These are phyloP conservation scores for Crax fasciolata DNA, from an alignment of 2,797 vertebrate species.

Conservation along the genomic window DNA sequence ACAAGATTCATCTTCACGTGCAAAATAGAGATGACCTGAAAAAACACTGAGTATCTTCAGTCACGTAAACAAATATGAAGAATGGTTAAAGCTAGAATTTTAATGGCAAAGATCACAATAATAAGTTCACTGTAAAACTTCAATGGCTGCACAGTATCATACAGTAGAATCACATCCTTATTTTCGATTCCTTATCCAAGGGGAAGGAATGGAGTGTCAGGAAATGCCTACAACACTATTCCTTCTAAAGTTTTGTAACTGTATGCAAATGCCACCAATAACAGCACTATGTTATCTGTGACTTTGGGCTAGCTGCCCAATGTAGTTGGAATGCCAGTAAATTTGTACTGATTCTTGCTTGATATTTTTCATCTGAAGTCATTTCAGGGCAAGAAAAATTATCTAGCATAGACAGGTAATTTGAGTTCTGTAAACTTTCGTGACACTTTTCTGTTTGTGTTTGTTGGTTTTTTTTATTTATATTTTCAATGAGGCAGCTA, in stretches of 20 bases:
- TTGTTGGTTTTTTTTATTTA: not conserved
- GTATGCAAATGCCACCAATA: not conserved
- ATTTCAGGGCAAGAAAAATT: rapidly evolving
- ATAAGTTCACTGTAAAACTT: not conserved
- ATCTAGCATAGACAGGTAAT: rapidly evolving
- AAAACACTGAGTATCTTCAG: not conserved
- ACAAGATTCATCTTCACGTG: not conserved
- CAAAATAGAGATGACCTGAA: not conserved
- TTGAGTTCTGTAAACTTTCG: not conserved
- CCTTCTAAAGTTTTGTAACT: not conserved
- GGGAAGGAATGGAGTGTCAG: not conserved
- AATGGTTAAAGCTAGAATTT: not conserved
- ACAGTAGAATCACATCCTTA: not conserved
- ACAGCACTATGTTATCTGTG: not conserved
- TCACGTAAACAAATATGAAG: not conserved
- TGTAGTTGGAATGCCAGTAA: not conserved
- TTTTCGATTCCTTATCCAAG: not conserved
- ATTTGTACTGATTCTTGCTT: not conserved
- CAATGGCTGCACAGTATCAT: not conserved
- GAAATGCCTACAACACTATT: not conserved
- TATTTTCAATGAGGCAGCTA: not conserved
- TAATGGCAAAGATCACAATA: not conserved
- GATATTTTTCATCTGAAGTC: not conserved
- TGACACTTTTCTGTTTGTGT: not conserved
- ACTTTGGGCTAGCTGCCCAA: too few species aligned